A percentile compares a stretch with the other conserved stretches of the same genome.
Conservation (phyloP, 2,888 invertebrate genomes). For the Antitype chi region DNA sequence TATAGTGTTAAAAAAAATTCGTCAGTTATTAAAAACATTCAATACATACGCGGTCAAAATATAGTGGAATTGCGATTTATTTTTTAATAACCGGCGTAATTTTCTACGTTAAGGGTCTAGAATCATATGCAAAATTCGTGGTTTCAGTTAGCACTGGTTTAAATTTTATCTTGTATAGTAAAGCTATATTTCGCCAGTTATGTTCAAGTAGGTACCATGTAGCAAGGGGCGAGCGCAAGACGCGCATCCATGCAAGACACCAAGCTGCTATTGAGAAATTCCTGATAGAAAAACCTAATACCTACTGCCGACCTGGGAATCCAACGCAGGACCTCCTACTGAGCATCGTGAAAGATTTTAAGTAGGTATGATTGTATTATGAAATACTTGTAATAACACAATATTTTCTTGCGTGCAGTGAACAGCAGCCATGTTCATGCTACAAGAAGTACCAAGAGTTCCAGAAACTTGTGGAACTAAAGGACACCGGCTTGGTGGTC, state of each 20-base stretch:
- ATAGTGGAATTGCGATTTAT: too few relatives aligned
- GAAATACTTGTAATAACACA: background rate
- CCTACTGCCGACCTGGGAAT: background rate
- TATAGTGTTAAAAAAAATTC: too few relatives aligned
- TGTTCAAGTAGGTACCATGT: background rate
- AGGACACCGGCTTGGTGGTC: slow-evolving; percentile 72
- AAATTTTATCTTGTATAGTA: background rate
- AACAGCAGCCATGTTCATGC: slow-evolving; percentile 46
- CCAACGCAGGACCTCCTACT: background rate
- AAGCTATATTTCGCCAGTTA: background rate
- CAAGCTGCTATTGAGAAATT: background rate
- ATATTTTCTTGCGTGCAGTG: slow-evolving; percentile 33
- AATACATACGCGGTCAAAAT: too few relatives aligned
- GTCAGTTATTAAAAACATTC: too few relatives aligned
- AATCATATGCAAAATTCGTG: too few relatives aligned
- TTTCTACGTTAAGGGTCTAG: too few relatives aligned
- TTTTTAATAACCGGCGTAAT: too few relatives aligned
- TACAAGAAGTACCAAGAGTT: slow-evolving; percentile 38
- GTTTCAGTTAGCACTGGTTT: too few relatives aligned
- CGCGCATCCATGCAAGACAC: background rate
- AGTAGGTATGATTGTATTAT: background rate
- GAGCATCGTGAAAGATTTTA: background rate
- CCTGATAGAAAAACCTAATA: background rate
- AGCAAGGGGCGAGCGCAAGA: background rate
- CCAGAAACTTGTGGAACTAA: slow-evolving; percentile 70